Evolutionary conservation across 2,888 invertebrate genomes (phyloP), one percentile per base, ranked within the genome.

Genomic region (Sylvicola cinctus): DNA sequence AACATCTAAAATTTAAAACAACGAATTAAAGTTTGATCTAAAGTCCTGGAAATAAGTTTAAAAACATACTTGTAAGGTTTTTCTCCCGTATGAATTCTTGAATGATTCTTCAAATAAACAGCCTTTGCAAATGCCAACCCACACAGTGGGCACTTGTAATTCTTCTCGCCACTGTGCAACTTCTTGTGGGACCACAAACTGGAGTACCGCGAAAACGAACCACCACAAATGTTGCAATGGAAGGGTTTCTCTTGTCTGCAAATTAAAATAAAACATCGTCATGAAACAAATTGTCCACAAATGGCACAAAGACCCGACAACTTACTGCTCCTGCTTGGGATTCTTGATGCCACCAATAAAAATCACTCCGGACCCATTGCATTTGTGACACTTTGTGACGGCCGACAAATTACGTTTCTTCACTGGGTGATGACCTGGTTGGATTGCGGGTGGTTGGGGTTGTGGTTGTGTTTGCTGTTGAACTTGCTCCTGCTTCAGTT

Each of bases 101-200:
- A 79, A 54, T 85, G 84, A 51, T 85, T 85, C 54, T 85, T 84
- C 43, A 85, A 62, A 60, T 84, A 84, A n/a, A 84, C 84, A 36
- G 83, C 83, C 55, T 84, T 84, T 36, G 84, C 84, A 53, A 85
- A 85, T 26, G 83, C 81, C 50, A 84, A 65, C 12, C 84, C 83
- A 55, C 84, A 85, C 39, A 83, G 79, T 42, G 77, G 76, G 57
- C 84, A 85, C 58, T 84, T 84, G 57, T 83, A 84, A 49, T 84
- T 84, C 55, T 85, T 85, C 43, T 58, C 57, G 10, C 70, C 83
- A 11, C 81, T 78, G 55, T 85, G 84, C 42, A 85, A 62, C 49
- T 84, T 75, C 58, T 84, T 84, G 54, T 84, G 84, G 10, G 83
- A 83, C 85, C 85, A 85, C 36, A 85, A 60, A 35, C 81, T 83